Evolutionary conservation across 2,888 invertebrate species (phyloP).

Genomic region (Eupithecia centaureata): DNA sequence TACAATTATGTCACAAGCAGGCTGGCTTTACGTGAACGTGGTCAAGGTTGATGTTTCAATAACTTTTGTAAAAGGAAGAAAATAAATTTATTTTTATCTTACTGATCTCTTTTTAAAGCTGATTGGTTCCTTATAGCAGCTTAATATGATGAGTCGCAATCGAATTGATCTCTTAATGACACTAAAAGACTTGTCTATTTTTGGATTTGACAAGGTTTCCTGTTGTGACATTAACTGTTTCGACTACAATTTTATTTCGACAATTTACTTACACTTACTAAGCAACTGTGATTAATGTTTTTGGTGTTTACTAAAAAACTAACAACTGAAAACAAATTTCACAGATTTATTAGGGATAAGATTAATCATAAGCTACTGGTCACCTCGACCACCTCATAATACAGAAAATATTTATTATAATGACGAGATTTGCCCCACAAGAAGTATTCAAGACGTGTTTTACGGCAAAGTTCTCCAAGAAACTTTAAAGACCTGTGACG

Average conservation of each 20-base stretch:
- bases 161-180: neutral
- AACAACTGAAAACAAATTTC: too few species aligned
- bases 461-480: neutral
- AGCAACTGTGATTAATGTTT: too few species aligned
- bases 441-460: neutral
- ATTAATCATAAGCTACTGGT: too few species aligned
- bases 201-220: neutral
- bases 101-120: neutral
- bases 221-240: neutral
- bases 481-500: neutral
- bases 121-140: neutral
- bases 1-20: constrained; percentile 19
- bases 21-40: constrained; percentile 4
- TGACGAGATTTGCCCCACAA: neutral
- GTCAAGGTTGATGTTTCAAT: constrained; percentile 1
- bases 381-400: too few species aligned
- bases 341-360: too few species aligned
- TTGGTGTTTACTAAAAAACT: too few species aligned
- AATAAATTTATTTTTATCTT: too few species aligned
- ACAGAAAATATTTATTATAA: too few species aligned
- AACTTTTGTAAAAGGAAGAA: neutral
- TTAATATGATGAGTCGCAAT: neutral
- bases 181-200: neutral
- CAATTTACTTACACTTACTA: neutral
- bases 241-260: neutral